Evolutionary conservation across 2,797 vertebrate genomes (phyloP).

Genomic region (Darevskia nairensis): DNA sequence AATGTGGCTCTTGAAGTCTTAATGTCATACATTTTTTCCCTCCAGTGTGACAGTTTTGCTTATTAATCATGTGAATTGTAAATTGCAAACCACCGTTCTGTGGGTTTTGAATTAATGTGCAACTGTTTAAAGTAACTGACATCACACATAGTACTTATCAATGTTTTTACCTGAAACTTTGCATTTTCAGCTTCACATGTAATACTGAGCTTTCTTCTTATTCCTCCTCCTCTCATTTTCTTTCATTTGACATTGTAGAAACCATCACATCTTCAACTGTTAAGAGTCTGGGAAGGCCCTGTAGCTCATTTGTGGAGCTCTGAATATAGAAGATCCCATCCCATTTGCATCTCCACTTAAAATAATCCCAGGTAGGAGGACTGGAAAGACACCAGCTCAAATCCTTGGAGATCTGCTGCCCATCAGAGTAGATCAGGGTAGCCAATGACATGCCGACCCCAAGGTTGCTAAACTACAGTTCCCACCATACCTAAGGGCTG

Average conservation of each 20-base stretch:
- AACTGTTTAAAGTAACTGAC: background rate
- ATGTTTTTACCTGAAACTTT: background rate
- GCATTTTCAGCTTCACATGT: background rate
- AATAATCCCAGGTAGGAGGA: background rate
- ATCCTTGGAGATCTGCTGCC: background rate
- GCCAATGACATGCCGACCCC: too few species aligned
- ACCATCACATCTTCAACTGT: background rate
- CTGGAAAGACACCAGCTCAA: background rate
- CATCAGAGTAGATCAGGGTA: background rate
- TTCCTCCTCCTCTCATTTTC: background rate
- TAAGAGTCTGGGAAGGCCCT: background rate
- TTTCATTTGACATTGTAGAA: background rate
- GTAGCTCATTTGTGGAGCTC: too few species aligned
- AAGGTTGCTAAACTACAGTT: too few species aligned
- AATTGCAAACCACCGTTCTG: background rate
- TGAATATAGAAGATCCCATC: background rate
- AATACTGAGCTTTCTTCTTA: background rate
- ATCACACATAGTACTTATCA: background rate
- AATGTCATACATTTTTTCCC: background rate
- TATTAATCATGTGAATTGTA: slow-evolving; percentile 17
- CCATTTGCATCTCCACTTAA: background rate
- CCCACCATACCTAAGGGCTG: too few species aligned
- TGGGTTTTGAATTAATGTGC: background rate
- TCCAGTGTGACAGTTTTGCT: slow-evolving; percentile 18
- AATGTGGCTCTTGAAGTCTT: background rate